Evolutionary conservation across 2,888 invertebrate genomes (phyloP), one percentile per base, ranked within the genome.

Genomic region (Arenicola marina): DNA sequence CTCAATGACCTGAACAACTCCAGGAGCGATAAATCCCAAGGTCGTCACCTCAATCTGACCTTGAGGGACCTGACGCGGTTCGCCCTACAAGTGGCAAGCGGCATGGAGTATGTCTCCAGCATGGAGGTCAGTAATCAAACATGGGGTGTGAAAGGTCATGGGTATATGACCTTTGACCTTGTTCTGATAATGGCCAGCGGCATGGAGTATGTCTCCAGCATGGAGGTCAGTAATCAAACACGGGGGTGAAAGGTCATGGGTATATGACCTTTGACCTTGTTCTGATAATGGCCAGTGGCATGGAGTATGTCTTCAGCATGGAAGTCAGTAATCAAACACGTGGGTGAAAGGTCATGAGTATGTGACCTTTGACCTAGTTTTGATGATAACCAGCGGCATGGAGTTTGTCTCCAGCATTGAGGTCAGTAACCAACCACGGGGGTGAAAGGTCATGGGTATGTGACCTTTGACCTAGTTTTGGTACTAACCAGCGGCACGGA

Each of bases 401-500:
- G 65, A 65, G 38, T 69, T 67, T 45, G 62, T 70, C 21, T 44
- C 68, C 3, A 55, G 62, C 21, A 60, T 58, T 46, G 58, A 70
- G 67, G 70, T 70, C 55, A 45, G 34, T 48, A 48, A 21, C n/a
- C n/a, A n/a, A n/a, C n/a, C n/a, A n/a, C n/a, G n/a, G n/a, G n/a
- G n/a, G n/a, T n/a, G n/a, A n/a, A n/a, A n/a, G n/a, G n/a, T n/a
- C n/a, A n/a, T n/a, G n/a, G n/a, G n/a, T n/a, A n/a, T n/a, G n/a
- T n/a, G n/a, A n/a, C n/a, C n/a, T n/a, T n/a, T n/a, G n/a, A n/a
- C n/a, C n/a, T 70, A 45, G 62, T 63, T 24, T 55, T 69, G 32
- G 65, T 69, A 24, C 61, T 69, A 7, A 63, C 67, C 11, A 59
- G 60, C 21, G 70, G 67, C 44, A 67, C 69, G 70, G 65, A 65